A percentile compares a stretch with the other conserved stretches of the same genome.
phyloP scores from a whole-genome alignment of 2,888 invertebrate species.

The Aplocera efformata region DNA sequence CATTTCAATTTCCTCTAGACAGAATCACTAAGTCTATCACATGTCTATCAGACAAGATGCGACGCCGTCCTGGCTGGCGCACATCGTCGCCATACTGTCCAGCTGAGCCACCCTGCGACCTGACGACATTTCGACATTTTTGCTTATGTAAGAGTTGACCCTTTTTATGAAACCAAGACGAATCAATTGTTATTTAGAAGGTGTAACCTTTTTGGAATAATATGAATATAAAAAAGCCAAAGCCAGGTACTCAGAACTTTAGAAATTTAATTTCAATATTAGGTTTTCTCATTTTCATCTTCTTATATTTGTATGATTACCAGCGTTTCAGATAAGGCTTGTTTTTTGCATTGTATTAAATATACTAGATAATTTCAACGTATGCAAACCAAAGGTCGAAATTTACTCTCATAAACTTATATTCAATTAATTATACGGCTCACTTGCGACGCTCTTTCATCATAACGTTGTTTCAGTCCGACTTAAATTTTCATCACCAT shows the following conservation, averaged over 20 bases:
- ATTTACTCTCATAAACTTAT: too few relatives aligned
- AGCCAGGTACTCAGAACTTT: neutral
- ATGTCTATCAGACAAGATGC: constrained; percentile 7
- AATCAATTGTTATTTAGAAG: constrained; percentile 14
- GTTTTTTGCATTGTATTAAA: too few relatives aligned
- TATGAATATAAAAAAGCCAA: constrained; percentile 10
- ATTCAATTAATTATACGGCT: too few relatives aligned
- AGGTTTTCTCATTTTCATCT: too few relatives aligned
- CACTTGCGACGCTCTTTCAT: too few relatives aligned
- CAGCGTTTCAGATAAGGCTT: too few relatives aligned
- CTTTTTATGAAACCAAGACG: constrained; percentile 16
- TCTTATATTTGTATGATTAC: too few relatives aligned
- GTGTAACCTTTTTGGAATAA: constrained; percentile 7
- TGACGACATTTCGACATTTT: constrained; percentile 33
- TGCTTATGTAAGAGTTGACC: constrained; percentile 21
- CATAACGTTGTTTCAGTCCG: too few relatives aligned
- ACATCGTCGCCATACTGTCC: constrained; percentile 30
- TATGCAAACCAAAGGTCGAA: neutral
- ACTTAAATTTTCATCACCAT: constrained; percentile 4
- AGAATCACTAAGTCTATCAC: too few relatives aligned
- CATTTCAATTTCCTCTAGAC: constrained; percentile 7
- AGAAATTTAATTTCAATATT: too few relatives aligned
- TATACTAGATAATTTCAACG: too few relatives aligned
- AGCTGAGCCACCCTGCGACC: constrained; percentile 21
- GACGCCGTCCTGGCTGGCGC: constrained; percentile 40